These are phyloP conservation scores for Pipistrellus kuhlii DNA, from an alignment of 2,797 vertebrate species.

Conservation along the genomic window DNA sequence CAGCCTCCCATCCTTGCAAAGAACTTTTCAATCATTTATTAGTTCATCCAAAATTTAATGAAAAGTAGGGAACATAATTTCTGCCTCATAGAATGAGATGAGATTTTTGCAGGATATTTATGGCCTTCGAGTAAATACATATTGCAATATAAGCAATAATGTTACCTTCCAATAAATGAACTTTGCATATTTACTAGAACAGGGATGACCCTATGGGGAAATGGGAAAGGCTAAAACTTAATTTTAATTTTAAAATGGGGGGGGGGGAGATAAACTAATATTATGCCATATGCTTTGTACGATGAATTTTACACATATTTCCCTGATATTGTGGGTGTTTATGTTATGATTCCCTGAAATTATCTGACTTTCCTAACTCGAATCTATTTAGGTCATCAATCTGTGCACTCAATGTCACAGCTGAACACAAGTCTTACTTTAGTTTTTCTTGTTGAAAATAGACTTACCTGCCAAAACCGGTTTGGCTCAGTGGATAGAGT, in stretches of 20 bases:
- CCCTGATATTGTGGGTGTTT: slow-evolving; percentile 75
- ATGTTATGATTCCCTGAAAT: slow-evolving; percentile 84
- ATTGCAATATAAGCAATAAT: background rate
- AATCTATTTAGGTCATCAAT: slow-evolving; percentile 86
- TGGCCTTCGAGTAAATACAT: slow-evolving; percentile 38
- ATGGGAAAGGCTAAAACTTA: slow-evolving; percentile 42
- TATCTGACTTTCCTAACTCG: slow-evolving; percentile 81
- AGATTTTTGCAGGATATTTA: slow-evolving; percentile 73
- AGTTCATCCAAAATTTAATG: slow-evolving; percentile 75
- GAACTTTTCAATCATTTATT: slow-evolving; percentile 72
- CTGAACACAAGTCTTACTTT: slow-evolving; percentile 81
- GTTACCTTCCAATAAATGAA: slow-evolving; percentile 62
- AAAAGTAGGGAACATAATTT: slow-evolving; percentile 66
- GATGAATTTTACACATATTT: slow-evolving; percentile 46
- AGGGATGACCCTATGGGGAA: slow-evolving; percentile 28
- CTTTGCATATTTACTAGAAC: slow-evolving; percentile 58
- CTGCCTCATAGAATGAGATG: slow-evolving; percentile 63
- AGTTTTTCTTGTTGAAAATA: slow-evolving; percentile 84
- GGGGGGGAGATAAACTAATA: slow-evolving; percentile 11
- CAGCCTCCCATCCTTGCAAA: background rate
- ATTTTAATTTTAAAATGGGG: slow-evolving; percentile 60
- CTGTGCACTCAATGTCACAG: slow-evolving; percentile 83
- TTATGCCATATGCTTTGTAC: background rate
- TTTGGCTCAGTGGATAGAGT: no score
- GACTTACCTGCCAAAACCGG: slow-evolving; percentile 76